Conservation (phyloP, 2,113 vertebrate species). For the Oryctolagus cuniculus region mOryCun1.1 NC_091445.1:91883001-91883500, state of each 20-base stretch:
- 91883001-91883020: rapidly evolving
- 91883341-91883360: background rate
- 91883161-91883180: background rate
- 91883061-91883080: background rate
- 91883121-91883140: background rate
- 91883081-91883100: too few relatives aligned
- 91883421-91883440: background rate
- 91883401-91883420: background rate
- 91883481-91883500: background rate
- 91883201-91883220: rapidly evolving
- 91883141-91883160: too few relatives aligned
- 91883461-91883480: background rate
- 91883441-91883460: background rate
- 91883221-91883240: too few relatives aligned
- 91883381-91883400: background rate
- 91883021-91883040: background rate
- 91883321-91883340: background rate
- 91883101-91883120: background rate
- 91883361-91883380: background rate
- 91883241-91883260: background rate
- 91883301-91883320: background rate
- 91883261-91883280: background rate
- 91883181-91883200: rapidly evolving
- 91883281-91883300: background rate
- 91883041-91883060: background rate